Evolutionary conservation across 2,888 invertebrate genomes (phyloP).

Genomic region (Phyto melanocephala): DNA sequence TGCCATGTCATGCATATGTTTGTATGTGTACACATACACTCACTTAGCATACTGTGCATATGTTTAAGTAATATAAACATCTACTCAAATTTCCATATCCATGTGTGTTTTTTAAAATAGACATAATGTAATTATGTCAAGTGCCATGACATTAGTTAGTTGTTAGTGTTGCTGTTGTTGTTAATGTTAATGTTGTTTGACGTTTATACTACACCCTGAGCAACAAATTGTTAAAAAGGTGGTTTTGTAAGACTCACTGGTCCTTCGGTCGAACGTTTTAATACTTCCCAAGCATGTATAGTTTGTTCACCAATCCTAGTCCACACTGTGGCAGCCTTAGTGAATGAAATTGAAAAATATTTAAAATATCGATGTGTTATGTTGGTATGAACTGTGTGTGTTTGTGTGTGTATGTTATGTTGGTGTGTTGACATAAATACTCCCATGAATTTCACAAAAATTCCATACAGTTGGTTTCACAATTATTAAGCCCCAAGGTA

Average conservation of each 20-base stretch:
- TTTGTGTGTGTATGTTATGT: constrained; percentile 12
- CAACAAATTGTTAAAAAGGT: too few species aligned
- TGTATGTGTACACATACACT: background rate
- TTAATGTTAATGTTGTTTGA: too few species aligned
- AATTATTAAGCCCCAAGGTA: background rate
- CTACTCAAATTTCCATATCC: constrained; percentile 56
- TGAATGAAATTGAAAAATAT: too few species aligned
- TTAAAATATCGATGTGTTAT: too few species aligned
- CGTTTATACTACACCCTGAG: too few species aligned
- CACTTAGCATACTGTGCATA: too few species aligned
- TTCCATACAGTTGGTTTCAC: background rate
- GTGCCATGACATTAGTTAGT: constrained; percentile 58
- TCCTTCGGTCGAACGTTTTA: too few species aligned
- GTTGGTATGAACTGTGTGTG: background rate
- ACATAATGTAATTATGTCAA: constrained; percentile 67
- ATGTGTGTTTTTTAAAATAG: constrained; percentile 29
- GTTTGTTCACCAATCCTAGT: too few species aligned
- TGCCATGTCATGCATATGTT: background rate
- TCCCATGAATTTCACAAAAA: background rate
- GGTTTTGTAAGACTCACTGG: too few species aligned
- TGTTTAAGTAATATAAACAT: background rate
- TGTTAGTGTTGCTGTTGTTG: constrained; percentile 6
- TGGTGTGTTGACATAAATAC: background rate
- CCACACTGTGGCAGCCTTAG: too few species aligned
- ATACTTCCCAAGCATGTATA: too few species aligned